A percentile compares a stretch with the other conserved stretches of the same genome.
phyloP scores from a whole-genome alignment of 2,888 invertebrate species.

The Asteroscopus sphinx region DNA sequence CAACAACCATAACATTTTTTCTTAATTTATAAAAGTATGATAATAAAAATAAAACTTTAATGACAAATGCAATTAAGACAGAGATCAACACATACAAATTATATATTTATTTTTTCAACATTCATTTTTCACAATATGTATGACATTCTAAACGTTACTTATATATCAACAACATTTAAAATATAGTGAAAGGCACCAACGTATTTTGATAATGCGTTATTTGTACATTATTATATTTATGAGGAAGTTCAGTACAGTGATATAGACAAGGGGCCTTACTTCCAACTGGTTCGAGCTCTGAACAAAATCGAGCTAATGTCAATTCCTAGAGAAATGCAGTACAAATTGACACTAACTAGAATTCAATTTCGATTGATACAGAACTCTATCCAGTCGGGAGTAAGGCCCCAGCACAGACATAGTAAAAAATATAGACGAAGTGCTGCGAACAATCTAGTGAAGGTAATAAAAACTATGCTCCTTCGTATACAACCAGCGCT shows the following conservation, averaged over 20 bases:
- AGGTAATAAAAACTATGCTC: too few relatives aligned
- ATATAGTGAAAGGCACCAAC: constrained; percentile 65
- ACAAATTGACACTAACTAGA: too few relatives aligned
- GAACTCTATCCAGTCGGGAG: too few relatives aligned
- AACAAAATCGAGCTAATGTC: too few relatives aligned
- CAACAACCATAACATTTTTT: constrained; percentile 42
- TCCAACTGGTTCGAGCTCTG: too few relatives aligned
- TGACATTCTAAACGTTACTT: constrained; percentile 33
- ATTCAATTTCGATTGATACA: too few relatives aligned
- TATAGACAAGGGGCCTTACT: constrained; percentile 22
- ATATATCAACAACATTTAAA: constrained; percentile 52
- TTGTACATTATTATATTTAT: constrained; percentile 44
- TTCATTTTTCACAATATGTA: constrained; percentile 13
- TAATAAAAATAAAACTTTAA: constrained; percentile 31
- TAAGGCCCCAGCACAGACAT: too few relatives aligned
- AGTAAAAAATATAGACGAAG: too few relatives aligned
- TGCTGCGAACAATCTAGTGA: too few relatives aligned
- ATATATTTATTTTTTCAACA: constrained; percentile 22
- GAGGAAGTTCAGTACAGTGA: constrained; percentile 15
- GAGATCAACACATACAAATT: constrained; percentile 56
- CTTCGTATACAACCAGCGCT: too few relatives aligned
- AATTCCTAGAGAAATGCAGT: too few relatives aligned
- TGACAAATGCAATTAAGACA: constrained; percentile 52
- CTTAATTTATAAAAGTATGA: constrained; percentile 18
- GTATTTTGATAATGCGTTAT: constrained; percentile 49